Base-by-base conservation (phyloP, 2,888 invertebrate species). In the Lasioglossum marginatum region DNA sequence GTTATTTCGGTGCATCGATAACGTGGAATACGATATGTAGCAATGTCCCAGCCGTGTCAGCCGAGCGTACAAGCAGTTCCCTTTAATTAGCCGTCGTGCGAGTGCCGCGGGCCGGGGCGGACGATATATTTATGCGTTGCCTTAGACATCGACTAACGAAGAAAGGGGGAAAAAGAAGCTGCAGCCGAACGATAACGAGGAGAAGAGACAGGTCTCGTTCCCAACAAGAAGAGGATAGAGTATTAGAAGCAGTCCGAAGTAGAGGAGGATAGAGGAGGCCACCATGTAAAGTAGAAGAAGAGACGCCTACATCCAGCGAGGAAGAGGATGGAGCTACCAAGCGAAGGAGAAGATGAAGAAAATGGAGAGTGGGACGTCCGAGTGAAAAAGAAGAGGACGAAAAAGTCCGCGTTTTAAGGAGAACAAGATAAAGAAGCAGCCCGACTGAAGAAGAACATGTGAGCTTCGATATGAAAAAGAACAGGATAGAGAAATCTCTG, bases 81-180 rank as follows among this genome's bases (percentile, higher is more conserved):
- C 87, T 87, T 89, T 89, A 89, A 89, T 89, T 89, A 89, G 89
- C 76, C 79, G 79, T 89, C 82, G 86, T 86, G 82, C 83, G 77
- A 87, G 77, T 83, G 82, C 81, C 79, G 77, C 48, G 77, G 79
- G 82, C 57, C 75, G 81, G 80, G 60, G 66, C 68, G 82, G 76
- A 68, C 87, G 89, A 83, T 87, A 84, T 89, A 86, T 89, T 89
- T 89, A 89, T 86, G 89, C 83, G 72, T 68, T 37, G 86, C 80
- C 79, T 82, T 82, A 81, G 81, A 81, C 83, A 79, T 79, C 79
- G 80, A 57, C 70, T 76, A 82, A 77, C 70, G 70, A 79, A 88
- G 73, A 77, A 63, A 60, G 43, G 57, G 48, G 23, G 45, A 73
- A 78, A 76, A 63, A 63, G 63, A 71, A 82, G 63, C 63, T 31